Evolutionary conservation across 2,113 vertebrate species (phyloP).

Genomic region (Ceyx melanurus): DNA sequence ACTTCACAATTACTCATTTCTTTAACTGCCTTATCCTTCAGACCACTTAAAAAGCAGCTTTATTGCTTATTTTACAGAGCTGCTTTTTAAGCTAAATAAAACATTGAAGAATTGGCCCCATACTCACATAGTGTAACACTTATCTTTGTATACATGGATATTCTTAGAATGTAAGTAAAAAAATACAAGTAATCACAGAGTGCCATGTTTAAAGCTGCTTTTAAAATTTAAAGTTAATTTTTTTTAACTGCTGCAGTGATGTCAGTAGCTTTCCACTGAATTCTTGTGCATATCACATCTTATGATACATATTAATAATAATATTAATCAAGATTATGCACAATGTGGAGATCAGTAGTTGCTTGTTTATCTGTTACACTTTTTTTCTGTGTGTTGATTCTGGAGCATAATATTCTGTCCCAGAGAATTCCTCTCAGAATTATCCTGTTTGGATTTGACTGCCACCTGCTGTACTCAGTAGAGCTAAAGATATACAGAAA

Average conservation of each 20-base stretch:
- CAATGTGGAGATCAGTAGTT: not conserved
- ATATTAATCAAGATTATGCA: no score
- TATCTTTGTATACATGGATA: not conserved
- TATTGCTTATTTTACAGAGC: not conserved
- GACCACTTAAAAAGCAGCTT: not conserved
- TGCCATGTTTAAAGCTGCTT: not conserved
- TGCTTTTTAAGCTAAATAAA: not conserved
- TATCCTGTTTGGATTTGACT: not conserved
- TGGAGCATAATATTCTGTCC: not conserved
- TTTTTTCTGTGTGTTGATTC: not conserved
- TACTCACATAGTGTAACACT: not conserved
- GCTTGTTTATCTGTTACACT: not conserved
- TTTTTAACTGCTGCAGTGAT: not conserved
- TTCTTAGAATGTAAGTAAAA: not conserved
- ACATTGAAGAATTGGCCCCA: not conserved
- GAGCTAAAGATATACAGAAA: not conserved
- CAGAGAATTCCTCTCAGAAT: not conserved
- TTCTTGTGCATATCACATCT: not conserved
- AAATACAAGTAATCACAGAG: fast-evolving
- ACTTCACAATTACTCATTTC: not conserved
- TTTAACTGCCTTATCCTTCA: not conserved
- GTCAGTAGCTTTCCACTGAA: not conserved
- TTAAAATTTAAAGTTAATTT: not conserved
- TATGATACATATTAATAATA: no score
- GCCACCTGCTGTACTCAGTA: not conserved